These are phyloP conservation scores for Asbolus verrucosus DNA, from an alignment of 1,140 invertebrate genomes.

Conservation along the genomic window DNA sequence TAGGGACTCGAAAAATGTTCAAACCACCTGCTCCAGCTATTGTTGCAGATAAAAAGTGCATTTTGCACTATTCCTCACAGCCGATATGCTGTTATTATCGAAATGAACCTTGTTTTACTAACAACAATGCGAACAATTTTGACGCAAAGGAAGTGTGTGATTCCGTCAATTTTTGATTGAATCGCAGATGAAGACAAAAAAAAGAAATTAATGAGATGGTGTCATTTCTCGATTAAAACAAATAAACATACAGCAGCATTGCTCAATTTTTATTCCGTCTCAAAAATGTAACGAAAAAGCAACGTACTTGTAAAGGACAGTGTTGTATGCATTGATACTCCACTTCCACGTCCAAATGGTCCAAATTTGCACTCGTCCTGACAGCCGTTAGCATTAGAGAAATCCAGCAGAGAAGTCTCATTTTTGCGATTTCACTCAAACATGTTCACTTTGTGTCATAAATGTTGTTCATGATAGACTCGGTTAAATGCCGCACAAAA, in stretches of 20 bases:
- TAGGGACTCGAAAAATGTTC: neutral
- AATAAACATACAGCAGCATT: no score
- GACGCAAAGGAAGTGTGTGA: no score
- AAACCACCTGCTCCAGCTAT: neutral
- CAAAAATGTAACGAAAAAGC: neutral
- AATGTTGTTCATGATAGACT: conserved; percentile 2
- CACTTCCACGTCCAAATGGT: conserved; percentile 40
- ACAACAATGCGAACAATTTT: no score
- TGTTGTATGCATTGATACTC: conserved; percentile 45
- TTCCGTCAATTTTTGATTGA: no score
- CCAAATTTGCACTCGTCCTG: conserved; percentile 26
- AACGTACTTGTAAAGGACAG: conserved; percentile 46
- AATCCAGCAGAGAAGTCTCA: conserved; percentile 20
- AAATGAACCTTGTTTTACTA: no score
- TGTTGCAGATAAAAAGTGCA: neutral
- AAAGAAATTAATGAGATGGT: no score
- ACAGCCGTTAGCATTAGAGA: conserved; percentile 5
- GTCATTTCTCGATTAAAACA: no score
- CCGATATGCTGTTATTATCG: no score
- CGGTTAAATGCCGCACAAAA: conserved; percentile 1
- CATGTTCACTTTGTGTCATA: conserved; percentile 30
- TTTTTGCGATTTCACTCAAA: conserved; percentile 41
- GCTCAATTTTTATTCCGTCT: no score
- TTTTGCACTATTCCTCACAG: no score
- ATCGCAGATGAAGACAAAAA: no score